These are phyloP conservation scores for Maniola hyperantus DNA, from an alignment of 2,888 invertebrate species.

Conservation along the genomic window DNA sequence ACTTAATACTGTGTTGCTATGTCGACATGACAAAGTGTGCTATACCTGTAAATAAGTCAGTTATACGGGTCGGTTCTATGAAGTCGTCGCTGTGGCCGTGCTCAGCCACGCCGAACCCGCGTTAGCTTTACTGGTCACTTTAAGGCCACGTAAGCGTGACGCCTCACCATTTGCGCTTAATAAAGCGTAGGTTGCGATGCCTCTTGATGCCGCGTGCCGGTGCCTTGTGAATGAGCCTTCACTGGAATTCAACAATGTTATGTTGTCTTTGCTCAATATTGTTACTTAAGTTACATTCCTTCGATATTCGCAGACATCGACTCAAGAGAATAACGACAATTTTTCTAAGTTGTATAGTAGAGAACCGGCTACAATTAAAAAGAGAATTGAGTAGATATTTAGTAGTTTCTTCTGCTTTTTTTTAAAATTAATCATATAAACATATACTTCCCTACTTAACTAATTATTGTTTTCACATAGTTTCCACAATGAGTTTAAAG, in stretches of 20 bases:
- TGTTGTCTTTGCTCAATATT: background rate
- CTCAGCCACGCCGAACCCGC: constrained; percentile 45
- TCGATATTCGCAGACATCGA: constrained; percentile 13
- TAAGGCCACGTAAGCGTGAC: constrained; percentile 54
- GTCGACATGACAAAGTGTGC: constrained; percentile 5
- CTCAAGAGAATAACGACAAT: too few relatives aligned
- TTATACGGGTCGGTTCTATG: constrained; percentile 58
- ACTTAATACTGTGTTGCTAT: background rate
- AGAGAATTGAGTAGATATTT: constrained; percentile 13
- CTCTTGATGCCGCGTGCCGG: constrained; percentile 26
- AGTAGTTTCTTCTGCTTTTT: background rate
- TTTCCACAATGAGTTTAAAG: background rate
- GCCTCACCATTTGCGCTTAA: constrained; percentile 43
- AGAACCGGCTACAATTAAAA: constrained; percentile 30
- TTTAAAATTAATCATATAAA: background rate
- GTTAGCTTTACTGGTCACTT: constrained; percentile 52
- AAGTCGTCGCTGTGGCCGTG: constrained; percentile 52
- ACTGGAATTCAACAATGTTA: constrained; percentile 24
- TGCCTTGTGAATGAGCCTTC: constrained; percentile 36
- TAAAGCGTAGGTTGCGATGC: constrained; percentile 39
- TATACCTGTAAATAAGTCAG: constrained; percentile 9
- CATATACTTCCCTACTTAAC: background rate
- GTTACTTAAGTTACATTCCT: background rate
- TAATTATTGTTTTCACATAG: background rate
- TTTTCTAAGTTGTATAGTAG: background rate